Percentiles rank a stretch among this genome's conserved stretches.
Conservation (phyloP, 2,113 vertebrate species). For the Brevimyrus niger region DNA sequence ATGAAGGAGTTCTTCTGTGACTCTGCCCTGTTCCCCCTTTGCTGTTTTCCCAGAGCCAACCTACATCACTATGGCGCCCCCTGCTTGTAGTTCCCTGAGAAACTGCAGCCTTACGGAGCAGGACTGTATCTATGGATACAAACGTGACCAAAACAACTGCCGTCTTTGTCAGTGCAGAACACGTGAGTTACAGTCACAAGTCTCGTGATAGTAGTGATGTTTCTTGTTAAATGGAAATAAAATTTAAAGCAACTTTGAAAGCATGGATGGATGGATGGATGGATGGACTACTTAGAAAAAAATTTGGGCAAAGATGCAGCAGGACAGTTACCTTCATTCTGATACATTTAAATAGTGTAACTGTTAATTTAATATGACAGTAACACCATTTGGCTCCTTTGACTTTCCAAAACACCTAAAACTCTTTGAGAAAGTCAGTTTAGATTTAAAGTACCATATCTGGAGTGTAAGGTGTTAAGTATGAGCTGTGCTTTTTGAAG, state of each 20-base stretch:
- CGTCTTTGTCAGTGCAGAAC: slow-evolving; percentile 75
- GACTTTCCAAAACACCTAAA: neutral
- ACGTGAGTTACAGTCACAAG: slow-evolving; percentile 58
- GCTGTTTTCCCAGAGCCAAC: slow-evolving; percentile 64
- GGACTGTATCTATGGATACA: slow-evolving; percentile 72
- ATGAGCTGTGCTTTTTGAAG: no score
- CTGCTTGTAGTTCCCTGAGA: slow-evolving; percentile 62
- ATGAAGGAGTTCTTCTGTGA: slow-evolving; percentile 19
- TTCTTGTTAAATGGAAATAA: neutral
- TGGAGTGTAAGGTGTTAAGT: neutral
- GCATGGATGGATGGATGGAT: neutral
- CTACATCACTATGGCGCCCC: slow-evolving; percentile 79
- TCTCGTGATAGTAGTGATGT: neutral
- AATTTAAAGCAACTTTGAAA: neutral
- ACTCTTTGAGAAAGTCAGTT: neutral
- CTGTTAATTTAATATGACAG: neutral
- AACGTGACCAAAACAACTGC: slow-evolving; percentile 68
- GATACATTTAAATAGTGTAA: neutral
- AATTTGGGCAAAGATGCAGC: neutral
- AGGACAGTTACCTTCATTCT: neutral
- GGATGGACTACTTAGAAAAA: neutral
- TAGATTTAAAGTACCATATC: neutral
- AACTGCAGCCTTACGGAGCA: slow-evolving; percentile 74
- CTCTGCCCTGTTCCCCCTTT: slow-evolving; percentile 8
- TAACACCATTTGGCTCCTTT: neutral